Conservation (phyloP, 2,113 vertebrate species). For the Crocuta crocuta region DNA sequence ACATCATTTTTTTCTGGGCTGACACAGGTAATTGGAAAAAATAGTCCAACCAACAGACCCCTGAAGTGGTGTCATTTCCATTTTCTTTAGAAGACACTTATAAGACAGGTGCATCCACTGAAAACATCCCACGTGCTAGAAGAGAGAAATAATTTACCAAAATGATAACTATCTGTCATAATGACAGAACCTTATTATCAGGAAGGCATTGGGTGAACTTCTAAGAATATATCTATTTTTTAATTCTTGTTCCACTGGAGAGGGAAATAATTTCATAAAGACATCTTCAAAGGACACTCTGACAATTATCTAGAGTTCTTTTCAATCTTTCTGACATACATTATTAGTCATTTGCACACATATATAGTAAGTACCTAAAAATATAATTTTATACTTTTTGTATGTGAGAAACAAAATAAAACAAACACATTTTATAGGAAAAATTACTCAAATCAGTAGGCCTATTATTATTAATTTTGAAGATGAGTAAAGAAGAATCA, state of each 20-base stretch:
- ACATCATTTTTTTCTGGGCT: slow-evolving; percentile 80
- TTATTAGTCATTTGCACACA: not conserved
- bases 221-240: not conserved
- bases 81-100: slow-evolving; percentile 74
- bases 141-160: slow-evolving; percentile 68
- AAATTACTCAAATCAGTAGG: not conserved
- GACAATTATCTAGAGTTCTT: not conserved
- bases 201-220: not conserved
- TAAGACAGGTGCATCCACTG: slow-evolving; percentile 79
- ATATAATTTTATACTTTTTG: not conserved
- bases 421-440: not conserved
- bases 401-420: not conserved
- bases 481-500: not conserved
- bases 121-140: slow-evolving; percentile 65
- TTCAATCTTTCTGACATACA: not conserved
- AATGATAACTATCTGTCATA: slow-evolving; percentile 63
- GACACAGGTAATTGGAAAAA: slow-evolving; percentile 80
- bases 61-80: slow-evolving; percentile 78
- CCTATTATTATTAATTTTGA: not conserved
- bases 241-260: not conserved
- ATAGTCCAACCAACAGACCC: slow-evolving; percentile 74
- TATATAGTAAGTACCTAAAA: not conserved
- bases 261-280: not conserved
- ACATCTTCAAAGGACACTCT: not conserved
- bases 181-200: slow-evolving; percentile 62